phyloP scores from a whole-genome alignment of 2,888 invertebrate species.

The Sycophila texana region DNA sequence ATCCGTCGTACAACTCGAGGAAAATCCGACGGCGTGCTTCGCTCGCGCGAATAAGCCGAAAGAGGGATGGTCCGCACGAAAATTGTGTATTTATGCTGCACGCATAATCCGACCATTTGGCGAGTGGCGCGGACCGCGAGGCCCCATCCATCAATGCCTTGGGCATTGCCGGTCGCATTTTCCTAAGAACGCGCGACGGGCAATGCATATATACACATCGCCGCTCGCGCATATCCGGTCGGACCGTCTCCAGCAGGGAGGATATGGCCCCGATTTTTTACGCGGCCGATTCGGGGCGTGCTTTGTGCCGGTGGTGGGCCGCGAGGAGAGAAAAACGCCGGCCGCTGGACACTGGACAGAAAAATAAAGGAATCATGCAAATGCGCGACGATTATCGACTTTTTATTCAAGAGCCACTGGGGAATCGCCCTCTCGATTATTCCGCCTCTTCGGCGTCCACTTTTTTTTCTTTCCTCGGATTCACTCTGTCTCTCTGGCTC shows the following conservation, averaged over 20 bases:
- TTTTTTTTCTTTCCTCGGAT: conserved; percentile 6
- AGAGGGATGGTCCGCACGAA: conserved; percentile 49
- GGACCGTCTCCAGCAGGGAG: conserved; percentile 46
- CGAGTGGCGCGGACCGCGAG: conserved; percentile 18
- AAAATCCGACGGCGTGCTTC: neutral
- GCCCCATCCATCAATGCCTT: conserved; percentile 51
- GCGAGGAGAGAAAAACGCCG: neutral
- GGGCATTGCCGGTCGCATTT: conserved; percentile 49
- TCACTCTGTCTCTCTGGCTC: neutral
- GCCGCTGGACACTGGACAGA: conserved; percentile 50
- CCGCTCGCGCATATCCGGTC: conserved; percentile 44
- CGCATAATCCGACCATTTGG: conserved; percentile 73
- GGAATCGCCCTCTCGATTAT: conserved; percentile 56
- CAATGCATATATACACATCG: neutral
- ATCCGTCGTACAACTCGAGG: neutral
- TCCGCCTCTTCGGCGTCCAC: conserved; percentile 37
- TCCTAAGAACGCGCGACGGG: conserved; percentile 13
- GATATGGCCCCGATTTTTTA: conserved; percentile 71
- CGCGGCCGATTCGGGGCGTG: conserved; percentile 36
- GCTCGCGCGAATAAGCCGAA: neutral
- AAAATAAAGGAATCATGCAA: conserved; percentile 57
- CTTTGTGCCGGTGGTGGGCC: conserved; percentile 23
- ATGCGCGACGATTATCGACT: conserved; percentile 55
- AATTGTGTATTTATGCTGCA: conserved; percentile 74
- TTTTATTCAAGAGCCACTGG: conserved; percentile 54